Percentiles rank a stretch among this genome's conserved stretches.
phyloP scores from a whole-genome alignment of 2,888 invertebrate species.

The Aplocera efformata region DNA sequence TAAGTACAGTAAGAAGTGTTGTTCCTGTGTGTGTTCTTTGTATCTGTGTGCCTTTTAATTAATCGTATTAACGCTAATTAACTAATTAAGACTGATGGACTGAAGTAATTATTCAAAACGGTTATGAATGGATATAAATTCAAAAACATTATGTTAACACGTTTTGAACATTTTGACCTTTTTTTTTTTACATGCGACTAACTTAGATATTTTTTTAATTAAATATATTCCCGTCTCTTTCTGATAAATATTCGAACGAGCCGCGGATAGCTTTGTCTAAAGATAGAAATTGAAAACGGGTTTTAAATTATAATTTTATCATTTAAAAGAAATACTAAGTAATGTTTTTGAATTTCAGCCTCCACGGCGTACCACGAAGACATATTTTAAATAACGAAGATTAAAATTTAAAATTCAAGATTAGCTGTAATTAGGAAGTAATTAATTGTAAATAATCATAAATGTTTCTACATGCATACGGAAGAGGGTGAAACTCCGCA shows the following conservation, averaged over 20 bases:
- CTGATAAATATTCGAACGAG: too few relatives aligned
- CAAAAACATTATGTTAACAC: constrained; percentile 29
- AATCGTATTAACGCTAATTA: background rate
- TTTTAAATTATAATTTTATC: background rate
- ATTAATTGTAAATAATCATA: constrained; percentile 13
- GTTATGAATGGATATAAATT: constrained; percentile 18
- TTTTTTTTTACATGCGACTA: background rate
- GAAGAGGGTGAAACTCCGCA: constrained; percentile 83
- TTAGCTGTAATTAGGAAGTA: constrained; percentile 9
- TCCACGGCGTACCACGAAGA: constrained; percentile 22
- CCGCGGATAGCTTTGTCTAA: too few relatives aligned
- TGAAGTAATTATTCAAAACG: constrained; percentile 1
- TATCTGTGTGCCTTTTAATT: too few relatives aligned
- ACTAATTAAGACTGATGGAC: too few relatives aligned
- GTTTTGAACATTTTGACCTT: background rate
- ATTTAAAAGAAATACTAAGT: constrained; percentile 23
- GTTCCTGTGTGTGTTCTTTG: too few relatives aligned
- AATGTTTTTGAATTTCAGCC: constrained; percentile 44
- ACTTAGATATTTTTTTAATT: too few relatives aligned
- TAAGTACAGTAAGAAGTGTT: too few relatives aligned
- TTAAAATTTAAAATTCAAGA: constrained; percentile 4
- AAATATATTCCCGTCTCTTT: too few relatives aligned
- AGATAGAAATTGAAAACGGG: too few relatives aligned
- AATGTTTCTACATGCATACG: constrained; percentile 32
- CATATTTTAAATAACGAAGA: constrained; percentile 12